Conservation (phyloP, 2,888 invertebrate genomes). For the Nasonovia ribisnigri region DNA sequence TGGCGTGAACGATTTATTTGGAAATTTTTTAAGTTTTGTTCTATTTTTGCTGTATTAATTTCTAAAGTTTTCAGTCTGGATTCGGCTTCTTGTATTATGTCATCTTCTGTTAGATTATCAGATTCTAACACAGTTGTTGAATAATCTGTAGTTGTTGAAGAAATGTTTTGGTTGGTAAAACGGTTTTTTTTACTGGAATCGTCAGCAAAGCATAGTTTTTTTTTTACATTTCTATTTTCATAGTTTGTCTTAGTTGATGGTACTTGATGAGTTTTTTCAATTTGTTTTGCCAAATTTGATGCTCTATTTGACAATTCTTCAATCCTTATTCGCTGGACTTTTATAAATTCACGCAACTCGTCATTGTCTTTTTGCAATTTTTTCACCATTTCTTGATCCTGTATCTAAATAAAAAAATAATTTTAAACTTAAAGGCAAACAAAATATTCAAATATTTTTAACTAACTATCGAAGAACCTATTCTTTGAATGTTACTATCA, state of each 20-base stretch:
- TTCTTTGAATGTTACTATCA: background rate
- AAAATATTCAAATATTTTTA: background rate
- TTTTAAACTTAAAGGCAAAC: background rate
- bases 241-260: background rate
- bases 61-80: conserved; percentile 73
- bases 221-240: conserved; percentile 23
- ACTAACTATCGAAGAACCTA: conserved; percentile 20
- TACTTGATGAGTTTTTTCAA: conserved; percentile 43
- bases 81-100: conserved; percentile 73
- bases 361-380: conserved; percentile 54
- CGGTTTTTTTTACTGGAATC: background rate
- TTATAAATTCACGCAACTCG: conserved; percentile 52
- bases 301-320: conserved; percentile 45
- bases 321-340: conserved; percentile 26
- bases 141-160: conserved; percentile 67
- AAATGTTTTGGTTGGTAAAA: conserved; percentile 67
- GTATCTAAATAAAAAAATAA: background rate
- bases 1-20: conserved; percentile 4
- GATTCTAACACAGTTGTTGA: conserved; percentile 70
- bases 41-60: conserved; percentile 75
- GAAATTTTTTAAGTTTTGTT: conserved; percentile 73
- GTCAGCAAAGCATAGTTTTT: conserved; percentile 36
- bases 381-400: conserved; percentile 53
- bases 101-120: conserved; percentile 68
- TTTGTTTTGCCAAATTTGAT: conserved; percentile 49